Evolutionary conservation across 2,113 vertebrate genomes (phyloP).

Genomic region (Osmerus eperlanus): DNA sequence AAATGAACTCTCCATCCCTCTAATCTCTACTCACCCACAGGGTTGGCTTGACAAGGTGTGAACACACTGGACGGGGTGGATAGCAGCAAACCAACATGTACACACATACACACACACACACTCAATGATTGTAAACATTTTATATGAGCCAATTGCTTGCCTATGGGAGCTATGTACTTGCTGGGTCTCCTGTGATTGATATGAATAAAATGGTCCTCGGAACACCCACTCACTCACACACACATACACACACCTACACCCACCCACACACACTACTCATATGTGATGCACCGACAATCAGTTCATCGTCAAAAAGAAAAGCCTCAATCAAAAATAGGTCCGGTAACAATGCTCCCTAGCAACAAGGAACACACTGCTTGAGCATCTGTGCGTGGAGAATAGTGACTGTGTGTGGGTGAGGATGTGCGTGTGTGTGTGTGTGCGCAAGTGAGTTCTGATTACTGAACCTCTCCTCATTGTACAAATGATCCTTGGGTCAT

Average conservation of each 20-base stretch:
- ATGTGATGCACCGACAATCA: too few relatives aligned
- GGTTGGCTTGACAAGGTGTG: not conserved
- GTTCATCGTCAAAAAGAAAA: too few relatives aligned
- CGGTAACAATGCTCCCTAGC: too few relatives aligned
- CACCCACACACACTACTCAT: conserved; percentile 1
- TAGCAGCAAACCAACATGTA: not conserved
- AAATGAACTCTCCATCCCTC: not conserved
- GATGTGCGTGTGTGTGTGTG: conserved; percentile 1
- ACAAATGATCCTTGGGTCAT: too few relatives aligned
- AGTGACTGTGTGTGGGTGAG: not conserved
- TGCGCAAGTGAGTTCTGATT: not conserved
- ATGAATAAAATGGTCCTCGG: not conserved
- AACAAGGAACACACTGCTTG: not conserved
- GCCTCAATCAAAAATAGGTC: too few relatives aligned
- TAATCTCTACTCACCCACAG: not conserved
- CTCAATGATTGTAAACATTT: too few relatives aligned
- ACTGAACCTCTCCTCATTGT: not conserved
- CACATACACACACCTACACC: not conserved
- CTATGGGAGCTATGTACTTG: not conserved
- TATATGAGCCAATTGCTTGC: too few relatives aligned
- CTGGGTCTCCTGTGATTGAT: not conserved
- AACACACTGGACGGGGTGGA: not conserved
- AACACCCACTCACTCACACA: not conserved
- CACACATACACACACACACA: not conserved
- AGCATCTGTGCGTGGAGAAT: not conserved